Percentiles rank a stretch among this genome's conserved stretches.
phyloP scores from a whole-genome alignment of 2,113 vertebrate species.

The Misgurnus mizolepis region DNA sequence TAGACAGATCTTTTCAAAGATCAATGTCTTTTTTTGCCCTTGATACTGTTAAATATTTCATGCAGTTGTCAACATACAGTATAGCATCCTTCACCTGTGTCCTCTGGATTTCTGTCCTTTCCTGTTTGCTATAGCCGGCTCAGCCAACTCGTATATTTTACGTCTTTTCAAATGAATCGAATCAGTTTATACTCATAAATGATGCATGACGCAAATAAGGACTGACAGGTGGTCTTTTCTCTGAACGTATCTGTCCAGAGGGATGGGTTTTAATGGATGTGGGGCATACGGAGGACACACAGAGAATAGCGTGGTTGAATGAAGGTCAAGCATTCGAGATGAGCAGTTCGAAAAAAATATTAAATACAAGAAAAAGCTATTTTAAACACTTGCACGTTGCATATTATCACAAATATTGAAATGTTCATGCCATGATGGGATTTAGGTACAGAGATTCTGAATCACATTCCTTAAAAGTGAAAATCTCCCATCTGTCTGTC shows the following conservation, averaged over 20 bases:
- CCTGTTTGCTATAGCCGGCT: not conserved
- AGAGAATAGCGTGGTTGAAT: not conserved
- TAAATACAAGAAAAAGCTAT: not conserved
- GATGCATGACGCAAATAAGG: conserved; percentile 21
- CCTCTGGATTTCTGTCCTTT: not conserved
- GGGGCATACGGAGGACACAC: not conserved
- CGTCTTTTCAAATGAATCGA: conserved; percentile 16
- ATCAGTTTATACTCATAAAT: conserved; percentile 37
- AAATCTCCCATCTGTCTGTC: not conserved
- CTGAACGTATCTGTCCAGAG: conserved; percentile 8
- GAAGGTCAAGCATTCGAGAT: conserved; percentile 12
- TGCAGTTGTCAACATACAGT: no score
- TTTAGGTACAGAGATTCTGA: not conserved
- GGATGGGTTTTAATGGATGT: conserved; percentile 22
- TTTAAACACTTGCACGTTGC: not conserved
- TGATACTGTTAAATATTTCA: no score
- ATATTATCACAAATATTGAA: not conserved
- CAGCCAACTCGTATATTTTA: not conserved
- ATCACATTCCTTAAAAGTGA: not conserved
- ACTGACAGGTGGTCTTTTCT: conserved; percentile 29
- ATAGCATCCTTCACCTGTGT: not conserved
- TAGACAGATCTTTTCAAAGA: no score
- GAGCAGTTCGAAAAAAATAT: not conserved
- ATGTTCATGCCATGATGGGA: not conserved
- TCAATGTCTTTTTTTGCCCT: no score